A percentile compares a stretch with the other conserved stretches of the same genome.
Evolutionary conservation across 2,797 vertebrate species (phyloP).

Genomic region (Parambassis ranga): DNA sequence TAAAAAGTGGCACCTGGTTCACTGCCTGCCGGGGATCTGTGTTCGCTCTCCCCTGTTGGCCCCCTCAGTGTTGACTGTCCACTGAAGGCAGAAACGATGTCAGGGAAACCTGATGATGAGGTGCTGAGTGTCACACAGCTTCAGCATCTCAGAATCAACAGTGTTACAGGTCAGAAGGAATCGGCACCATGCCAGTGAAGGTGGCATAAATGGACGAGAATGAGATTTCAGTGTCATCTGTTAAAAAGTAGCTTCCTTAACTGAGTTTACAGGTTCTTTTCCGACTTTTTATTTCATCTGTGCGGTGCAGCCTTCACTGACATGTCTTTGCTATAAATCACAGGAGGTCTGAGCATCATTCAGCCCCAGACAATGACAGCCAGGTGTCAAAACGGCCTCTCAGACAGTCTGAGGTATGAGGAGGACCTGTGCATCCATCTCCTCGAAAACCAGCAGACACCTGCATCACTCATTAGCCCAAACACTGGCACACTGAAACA

Average conservation of each 20-base stretch:
- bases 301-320: conserved; percentile 17
- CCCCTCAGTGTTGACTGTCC: too few relatives aligned
- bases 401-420: conserved; percentile 33
- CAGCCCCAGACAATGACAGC: conserved; percentile 42
- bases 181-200: too few relatives aligned
- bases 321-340: conserved; percentile 40
- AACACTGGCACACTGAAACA: conserved; percentile 1
- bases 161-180: too few relatives aligned
- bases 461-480: conserved; percentile 43
- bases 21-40: too few relatives aligned
- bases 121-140: too few relatives aligned
- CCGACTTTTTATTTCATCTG: background rate
- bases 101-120: too few relatives aligned
- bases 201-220: background rate
- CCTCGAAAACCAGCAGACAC: conserved; percentile 12
- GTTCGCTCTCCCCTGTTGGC: too few relatives aligned
- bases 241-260: background rate
- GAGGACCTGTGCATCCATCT: conserved; percentile 29
- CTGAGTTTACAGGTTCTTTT: conserved; percentile 9
- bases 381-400: conserved; percentile 52
- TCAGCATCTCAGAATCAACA: too few relatives aligned
- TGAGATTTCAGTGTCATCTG: background rate
- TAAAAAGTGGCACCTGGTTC: too few relatives aligned
- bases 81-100: too few relatives aligned
- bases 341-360: conserved; percentile 21